Base-by-base conservation (phyloP, 2,888 invertebrate species). In the Timema cristinae region DNA sequence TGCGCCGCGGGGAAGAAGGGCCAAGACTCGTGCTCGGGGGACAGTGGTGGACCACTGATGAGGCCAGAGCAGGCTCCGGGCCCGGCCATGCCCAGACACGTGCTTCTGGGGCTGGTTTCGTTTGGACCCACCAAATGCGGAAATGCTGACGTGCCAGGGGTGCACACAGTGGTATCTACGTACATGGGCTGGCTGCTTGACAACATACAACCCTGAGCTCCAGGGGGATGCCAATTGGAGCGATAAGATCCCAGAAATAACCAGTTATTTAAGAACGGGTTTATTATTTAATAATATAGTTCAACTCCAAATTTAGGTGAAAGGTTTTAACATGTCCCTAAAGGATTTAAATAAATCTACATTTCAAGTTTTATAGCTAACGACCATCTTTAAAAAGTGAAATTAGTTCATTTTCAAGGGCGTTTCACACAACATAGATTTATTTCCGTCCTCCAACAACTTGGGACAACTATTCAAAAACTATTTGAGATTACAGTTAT, bases 161-260 rank as follows among this genome's bases (percentile, higher is more conserved):
- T 92, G 5, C 92, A 91, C 79, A 91, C 90, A 0, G 84, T 86
- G 59, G 86, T 91, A 1, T 81, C 86, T 0, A 82, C 85, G 13
- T 91, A 88, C 78, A 79, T 89, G 70, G 85, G 87, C 73, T 92
- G 91, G 91, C 89, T 92, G 77, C 78, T 87, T 16, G 72, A 71
- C 50, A 72, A 47, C 48, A 73, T 75, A 5, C 73, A 50, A 50
- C 54, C 71, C 13, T 70, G 51, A 50, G 48, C 50, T 49, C 6
- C 49, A 47, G 56, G 13, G 50, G 48, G 52, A 50, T n/a, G 47
- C 50, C 48, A 15, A 49, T 50, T 0, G n/a, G 59, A n/a, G 8
- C 66, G 6, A 16, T 32, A 32, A 32, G 32, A 32, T 32, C 32
- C 32, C 32, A 4, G 1, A 32, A 32, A 32, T 4, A 32, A 32